Evolutionary conservation across 2,888 invertebrate species (phyloP).

Genomic region (Halictus ligatus): DNA sequence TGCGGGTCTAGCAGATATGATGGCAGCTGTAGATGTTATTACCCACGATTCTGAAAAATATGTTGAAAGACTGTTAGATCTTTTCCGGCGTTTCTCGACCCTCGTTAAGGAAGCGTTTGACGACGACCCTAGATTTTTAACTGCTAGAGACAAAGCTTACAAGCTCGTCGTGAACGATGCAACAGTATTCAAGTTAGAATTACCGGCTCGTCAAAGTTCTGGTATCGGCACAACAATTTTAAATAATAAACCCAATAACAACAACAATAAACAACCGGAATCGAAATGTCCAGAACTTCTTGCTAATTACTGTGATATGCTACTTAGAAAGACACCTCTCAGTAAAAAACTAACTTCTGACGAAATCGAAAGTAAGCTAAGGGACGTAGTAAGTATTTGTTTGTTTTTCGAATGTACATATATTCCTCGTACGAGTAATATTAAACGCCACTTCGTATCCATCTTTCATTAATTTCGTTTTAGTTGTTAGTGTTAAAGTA

Average conservation of each 20-base stretch:
- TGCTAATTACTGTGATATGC: constrained; percentile 99
- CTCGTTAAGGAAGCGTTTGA: constrained; percentile 97
- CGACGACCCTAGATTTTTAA: constrained; percentile 98
- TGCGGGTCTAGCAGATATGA: constrained; percentile 98
- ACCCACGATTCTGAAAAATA: constrained; percentile 99
- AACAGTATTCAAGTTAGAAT: constrained; percentile 90
- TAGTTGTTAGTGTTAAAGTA: constrained; percentile 97
- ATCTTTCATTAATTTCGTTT: constrained; percentile 64
- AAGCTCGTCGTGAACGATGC: constrained; percentile 99
- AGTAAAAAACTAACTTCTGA: constrained; percentile 98
- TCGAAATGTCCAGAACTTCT: constrained; percentile 99
- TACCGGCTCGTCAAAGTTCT: constrained; percentile 79
- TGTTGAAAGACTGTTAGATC: constrained; percentile 96
- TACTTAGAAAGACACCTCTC: constrained; percentile 97
- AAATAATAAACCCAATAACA: constrained; percentile 79
- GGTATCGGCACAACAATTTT: constrained; percentile 86
- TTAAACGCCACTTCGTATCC: constrained; percentile 18
- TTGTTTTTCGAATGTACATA: neutral
- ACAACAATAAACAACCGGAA: constrained; percentile 89
- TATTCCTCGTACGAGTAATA: neutral
- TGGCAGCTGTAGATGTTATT: constrained; percentile 97
- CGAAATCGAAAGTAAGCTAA: constrained; percentile 97
- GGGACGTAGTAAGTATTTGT: constrained; percentile 90
- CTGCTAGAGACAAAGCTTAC: constrained; percentile 98
- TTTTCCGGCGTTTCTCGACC: constrained; percentile 96